Evolutionary conservation across 2,888 invertebrate species (phyloP), one percentile per base, ranked within the genome.

Genomic region (Eupithecia vulgata): DNA sequence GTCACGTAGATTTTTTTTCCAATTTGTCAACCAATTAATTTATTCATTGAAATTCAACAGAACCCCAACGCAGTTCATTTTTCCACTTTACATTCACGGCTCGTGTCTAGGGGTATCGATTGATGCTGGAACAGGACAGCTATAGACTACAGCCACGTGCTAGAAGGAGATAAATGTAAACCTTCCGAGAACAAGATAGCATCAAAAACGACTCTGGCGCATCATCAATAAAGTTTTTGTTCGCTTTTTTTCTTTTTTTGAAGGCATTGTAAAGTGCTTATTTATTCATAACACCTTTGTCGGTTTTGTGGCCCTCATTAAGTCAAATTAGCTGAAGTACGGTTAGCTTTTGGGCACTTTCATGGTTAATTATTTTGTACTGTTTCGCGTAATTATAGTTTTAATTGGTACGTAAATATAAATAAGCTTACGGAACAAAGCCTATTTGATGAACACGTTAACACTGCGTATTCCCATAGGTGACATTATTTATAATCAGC

Each of bases 271-370:
- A 88, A 86, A 88, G 88, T 88, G 87, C 84, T 89, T 90, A 89
- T 90, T 90, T 92, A 93, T 93, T 93, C 91, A 91, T 91, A 91
- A 92, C 92, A 92, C 92, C 91, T 94, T 93, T 93, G 91, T 92
- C 90, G 91, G 91, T 87, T 87, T 87, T 89, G 86, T 88, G 83
- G 79, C 82, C 83, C 88, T 91, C 90, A 91, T 91, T 91, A 90
- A 87, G 82, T 84, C 78, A 87, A 88, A 90, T 91, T 90, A 88
- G 85, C 83, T 83, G 83, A 83, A 45, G 61, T 67, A 52, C 81
- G 81, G 80, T 78, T 80, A 82, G 78, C 78, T 80, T 76, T 74
- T 72, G 74, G 78, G 68, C 62, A 67, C 70, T 67, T 71, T 67
- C 30, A 61, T 66, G 70, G 30, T n/a, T 72, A 70, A 72, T 72